Conservation (phyloP, 2,113 vertebrate genomes). For the Thryonomys swinderianus region DNA sequence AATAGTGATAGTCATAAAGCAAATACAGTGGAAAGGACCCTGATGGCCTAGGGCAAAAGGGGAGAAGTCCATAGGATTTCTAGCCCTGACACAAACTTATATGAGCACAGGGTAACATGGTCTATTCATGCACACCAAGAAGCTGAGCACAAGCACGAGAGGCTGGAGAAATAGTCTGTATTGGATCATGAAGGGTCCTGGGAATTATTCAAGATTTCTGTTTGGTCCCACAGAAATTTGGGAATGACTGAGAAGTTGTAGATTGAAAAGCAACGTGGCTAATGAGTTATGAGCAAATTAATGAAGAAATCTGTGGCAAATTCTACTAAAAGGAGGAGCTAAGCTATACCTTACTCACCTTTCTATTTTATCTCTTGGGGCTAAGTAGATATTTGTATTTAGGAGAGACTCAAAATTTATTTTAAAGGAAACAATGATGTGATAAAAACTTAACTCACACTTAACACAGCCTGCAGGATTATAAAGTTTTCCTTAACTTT, state of each 20-base stretch:
- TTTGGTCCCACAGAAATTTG: not conserved
- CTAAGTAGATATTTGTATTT: not conserved
- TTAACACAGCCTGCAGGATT: not conserved
- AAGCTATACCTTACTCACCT: not conserved
- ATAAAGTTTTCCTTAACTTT: not conserved
- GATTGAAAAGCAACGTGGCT: not conserved
- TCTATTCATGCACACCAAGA: not conserved
- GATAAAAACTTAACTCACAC: conserved; percentile 21
- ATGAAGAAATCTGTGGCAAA: conserved; percentile 6
- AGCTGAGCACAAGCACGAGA: not conserved
- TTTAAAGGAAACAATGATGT: not conserved
- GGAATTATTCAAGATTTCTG: not conserved
- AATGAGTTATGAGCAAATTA: not conserved
- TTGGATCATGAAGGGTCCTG: not conserved
- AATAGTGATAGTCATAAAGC: not conserved
- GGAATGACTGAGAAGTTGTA: not conserved
- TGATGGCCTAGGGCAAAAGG: not conserved
- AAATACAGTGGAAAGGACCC: not conserved
- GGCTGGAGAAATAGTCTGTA: not conserved
- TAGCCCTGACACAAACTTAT: not conserved
- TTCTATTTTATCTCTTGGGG: not conserved
- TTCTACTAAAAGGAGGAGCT: conserved; percentile 19
- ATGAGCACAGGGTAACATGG: not conserved
- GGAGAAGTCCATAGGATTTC: not conserved
- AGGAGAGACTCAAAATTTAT: not conserved